phyloP scores from a whole-genome alignment of 2,797 vertebrate genomes.

The Peromyscus attwateri region DNA sequence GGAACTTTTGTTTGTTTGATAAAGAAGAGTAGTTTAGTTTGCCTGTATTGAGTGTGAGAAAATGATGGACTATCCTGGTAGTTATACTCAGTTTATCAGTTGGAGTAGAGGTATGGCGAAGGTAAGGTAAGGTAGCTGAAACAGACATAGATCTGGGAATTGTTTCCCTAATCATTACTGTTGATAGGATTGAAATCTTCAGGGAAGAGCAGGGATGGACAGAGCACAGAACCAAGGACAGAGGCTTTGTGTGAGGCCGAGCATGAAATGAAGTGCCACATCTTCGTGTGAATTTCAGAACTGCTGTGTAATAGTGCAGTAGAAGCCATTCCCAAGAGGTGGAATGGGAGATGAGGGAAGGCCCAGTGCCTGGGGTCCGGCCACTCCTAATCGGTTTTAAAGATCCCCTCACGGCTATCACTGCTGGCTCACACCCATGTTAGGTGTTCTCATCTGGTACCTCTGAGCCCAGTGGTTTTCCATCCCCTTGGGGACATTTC shows the following conservation, averaged over 20 bases:
- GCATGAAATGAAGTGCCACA: neutral
- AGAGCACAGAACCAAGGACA: slow-evolving; percentile 13
- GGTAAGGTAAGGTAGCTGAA: slow-evolving; percentile 28
- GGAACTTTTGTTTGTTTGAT: slow-evolving; percentile 28
- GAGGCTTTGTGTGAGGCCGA: neutral
- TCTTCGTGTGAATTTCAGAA: neutral
- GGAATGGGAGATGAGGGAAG: neutral
- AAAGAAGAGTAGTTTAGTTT: slow-evolving; percentile 28
- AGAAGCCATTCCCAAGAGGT: neutral
- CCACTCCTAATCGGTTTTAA: neutral
- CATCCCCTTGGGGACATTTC: slow-evolving; percentile 65
- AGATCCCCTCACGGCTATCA: neutral
- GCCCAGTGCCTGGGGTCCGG: neutral
- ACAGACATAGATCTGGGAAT: slow-evolving; percentile 13
- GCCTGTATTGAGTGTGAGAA: neutral
- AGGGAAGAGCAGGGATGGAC: neutral
- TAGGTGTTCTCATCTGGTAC: slow-evolving; percentile 53
- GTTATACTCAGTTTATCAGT: slow-evolving; percentile 9
- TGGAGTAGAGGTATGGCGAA: neutral
- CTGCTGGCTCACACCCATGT: slow-evolving; percentile 41
- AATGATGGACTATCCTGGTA: slow-evolving; percentile 13
- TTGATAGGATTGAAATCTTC: neutral
- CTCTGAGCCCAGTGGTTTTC: slow-evolving; percentile 65
- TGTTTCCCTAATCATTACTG: neutral
- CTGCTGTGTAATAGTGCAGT: neutral